A percentile compares a stretch with the other conserved stretches of the same genome.
phyloP scores from a whole-genome alignment of 2,797 vertebrate species.

The Gymnocypris eckloni region DNA sequence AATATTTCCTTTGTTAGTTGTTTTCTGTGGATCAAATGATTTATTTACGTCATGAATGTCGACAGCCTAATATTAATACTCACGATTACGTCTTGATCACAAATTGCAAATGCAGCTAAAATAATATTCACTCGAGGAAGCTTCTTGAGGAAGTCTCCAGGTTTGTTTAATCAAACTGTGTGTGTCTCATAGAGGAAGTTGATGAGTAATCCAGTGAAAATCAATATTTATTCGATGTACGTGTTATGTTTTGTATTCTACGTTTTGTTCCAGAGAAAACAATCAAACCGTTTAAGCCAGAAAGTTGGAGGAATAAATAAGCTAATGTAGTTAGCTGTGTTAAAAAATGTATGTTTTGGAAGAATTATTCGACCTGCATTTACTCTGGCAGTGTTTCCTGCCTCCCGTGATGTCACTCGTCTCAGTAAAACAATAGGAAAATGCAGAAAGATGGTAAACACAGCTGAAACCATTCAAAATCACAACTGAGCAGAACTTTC shows the following conservation, averaged over 20 bases:
- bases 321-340: background rate
- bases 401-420: background rate
- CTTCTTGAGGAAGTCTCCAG: background rate
- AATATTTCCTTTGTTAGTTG: too few species aligned
- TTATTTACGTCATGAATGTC: background rate
- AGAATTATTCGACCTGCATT: background rate
- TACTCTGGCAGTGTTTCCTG: background rate
- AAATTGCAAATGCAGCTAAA: background rate
- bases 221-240: constrained; percentile 4
- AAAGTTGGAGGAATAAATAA: background rate
- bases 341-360: background rate
- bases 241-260: background rate
- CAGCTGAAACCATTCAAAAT: background rate
- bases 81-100: background rate
- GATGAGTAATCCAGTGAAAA: constrained; percentile 6
- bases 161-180: background rate
- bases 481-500: background rate
- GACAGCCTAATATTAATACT: background rate
- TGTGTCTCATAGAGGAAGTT: constrained; percentile 22
- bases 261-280: constrained; percentile 6
- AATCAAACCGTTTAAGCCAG: background rate
- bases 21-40: background rate
- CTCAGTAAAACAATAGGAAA: constrained; percentile 18
- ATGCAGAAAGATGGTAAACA: background rate
- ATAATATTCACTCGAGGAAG: background rate